Base-by-base conservation (phyloP, 2,113 vertebrate species). In the Acrocephalus kingi region DNA sequence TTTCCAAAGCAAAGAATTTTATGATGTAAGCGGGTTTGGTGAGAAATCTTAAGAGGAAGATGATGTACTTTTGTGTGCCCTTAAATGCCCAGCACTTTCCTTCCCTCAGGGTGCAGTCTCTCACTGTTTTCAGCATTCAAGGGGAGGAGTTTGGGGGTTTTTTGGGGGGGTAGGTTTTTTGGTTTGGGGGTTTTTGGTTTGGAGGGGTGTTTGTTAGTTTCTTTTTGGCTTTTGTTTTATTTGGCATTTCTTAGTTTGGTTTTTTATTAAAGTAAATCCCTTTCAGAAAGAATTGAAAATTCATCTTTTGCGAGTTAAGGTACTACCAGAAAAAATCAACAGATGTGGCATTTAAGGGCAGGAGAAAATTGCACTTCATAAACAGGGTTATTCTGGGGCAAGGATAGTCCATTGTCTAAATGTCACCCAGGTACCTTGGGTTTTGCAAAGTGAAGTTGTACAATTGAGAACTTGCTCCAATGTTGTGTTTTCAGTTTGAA, bases 121-220 rank as follows among this genome's bases (percentile, higher is more conserved):
- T 37, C 43, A n/a, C 27, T 56, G 9, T 37, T 80, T 83, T 66
- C 27, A 13, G 13, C 9, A 11, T 33, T 52, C 55, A 8, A 35
- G 9, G 9, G 27, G 2, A 68, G 28, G 7, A 79, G 5, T 11
- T 5, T 62, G 30, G 6, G 10, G 4, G 6, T 39, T 33, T 55
- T 24, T 16, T 7, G 1, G 3, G 11, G 9, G 13, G 3, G 7
- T 5, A 7, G 4, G 4, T 3, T 10, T 58, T 23, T 33, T 33
- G 31, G 20, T 66, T 68, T 10, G 14, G 13, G 8, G 6, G 11
- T 13, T 49, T 45, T 20, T 17, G 19, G 33, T 23, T 84, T 73
- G 1, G 11, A 13, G 19, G 9, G 20, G 46, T 5, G 45, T 8
- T 19, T 8, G 4, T 30, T 45, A 2, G 4, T 8, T n/a, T 18